phyloP scores from a whole-genome alignment of 2,113 vertebrate species.

The Seriola aureovittata region DNA sequence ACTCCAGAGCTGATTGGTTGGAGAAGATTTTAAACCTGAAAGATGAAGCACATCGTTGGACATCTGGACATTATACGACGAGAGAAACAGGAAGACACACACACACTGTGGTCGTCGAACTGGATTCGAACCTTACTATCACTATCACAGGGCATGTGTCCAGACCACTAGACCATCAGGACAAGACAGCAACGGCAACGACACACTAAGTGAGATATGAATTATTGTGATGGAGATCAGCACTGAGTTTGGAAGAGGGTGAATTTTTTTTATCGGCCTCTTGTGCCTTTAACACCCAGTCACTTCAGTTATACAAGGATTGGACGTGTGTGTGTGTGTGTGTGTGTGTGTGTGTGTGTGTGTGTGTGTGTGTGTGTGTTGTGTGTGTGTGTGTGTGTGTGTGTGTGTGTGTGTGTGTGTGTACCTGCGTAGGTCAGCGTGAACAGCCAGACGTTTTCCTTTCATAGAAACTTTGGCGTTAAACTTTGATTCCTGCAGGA shows the following conservation, averaged over 20 bases:
- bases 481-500: slow-evolving; percentile 88
- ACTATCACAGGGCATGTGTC: too few species aligned
- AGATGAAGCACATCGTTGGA: not conserved
- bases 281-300: too few species aligned
- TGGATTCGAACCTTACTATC: too few species aligned
- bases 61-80: not conserved
- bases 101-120: too few species aligned
- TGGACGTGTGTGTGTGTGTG: not conserved
- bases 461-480: slow-evolving; percentile 91
- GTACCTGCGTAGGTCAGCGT: slow-evolving; percentile 92
- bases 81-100: too few species aligned
- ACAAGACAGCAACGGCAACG: too few species aligned
- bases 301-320: too few species aligned
- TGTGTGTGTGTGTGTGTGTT: not conserved
- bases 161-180: too few species aligned
- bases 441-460: slow-evolving; percentile 87
- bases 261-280: too few species aligned
- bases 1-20: slow-evolving; percentile 93
- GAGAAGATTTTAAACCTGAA: slow-evolving; percentile 96
- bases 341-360: slow-evolving; percentile 3
- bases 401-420: not conserved
- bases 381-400: slow-evolving; percentile 3
- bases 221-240: too few species aligned
- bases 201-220: too few species aligned
- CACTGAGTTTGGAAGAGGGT: too few species aligned